These are phyloP conservation scores for Falco columbarius DNA, from an alignment of 2,797 vertebrate species.

Conservation along the genomic window DNA sequence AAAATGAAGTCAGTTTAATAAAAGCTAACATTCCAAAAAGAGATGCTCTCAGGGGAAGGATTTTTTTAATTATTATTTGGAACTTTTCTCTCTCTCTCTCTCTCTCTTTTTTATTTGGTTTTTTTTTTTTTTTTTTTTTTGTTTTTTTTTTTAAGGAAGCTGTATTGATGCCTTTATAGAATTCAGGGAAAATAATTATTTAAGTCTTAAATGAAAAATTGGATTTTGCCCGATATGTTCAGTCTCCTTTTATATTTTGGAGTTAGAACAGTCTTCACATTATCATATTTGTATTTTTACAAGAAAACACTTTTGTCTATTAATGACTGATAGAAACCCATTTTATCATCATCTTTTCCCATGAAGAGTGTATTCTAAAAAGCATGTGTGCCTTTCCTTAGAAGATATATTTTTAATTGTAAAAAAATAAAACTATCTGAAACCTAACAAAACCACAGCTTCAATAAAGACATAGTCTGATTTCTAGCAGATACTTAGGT, in stretches of 20 bases:
- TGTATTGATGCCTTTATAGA: background rate
- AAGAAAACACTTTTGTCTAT: background rate
- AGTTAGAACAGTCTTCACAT: background rate
- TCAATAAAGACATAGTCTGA: background rate
- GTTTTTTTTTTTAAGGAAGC: background rate
- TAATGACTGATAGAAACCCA: background rate
- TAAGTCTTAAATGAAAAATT: background rate
- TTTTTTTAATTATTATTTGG: background rate
- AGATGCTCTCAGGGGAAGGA: fast-evolving
- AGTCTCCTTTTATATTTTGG: background rate
- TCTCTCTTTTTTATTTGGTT: too few relatives aligned
- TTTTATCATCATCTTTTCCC: background rate
- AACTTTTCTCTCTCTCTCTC: background rate
- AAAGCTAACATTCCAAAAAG: background rate
- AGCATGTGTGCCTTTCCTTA: background rate
- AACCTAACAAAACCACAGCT: background rate
- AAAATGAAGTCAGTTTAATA: background rate
- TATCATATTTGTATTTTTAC: background rate
- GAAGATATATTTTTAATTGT: background rate
- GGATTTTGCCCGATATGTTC: fast-evolving
- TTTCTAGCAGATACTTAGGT: background rate
- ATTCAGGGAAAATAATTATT: background rate
- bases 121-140: background rate
- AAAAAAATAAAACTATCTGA: background rate
- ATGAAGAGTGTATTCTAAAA: background rate